phyloP scores from a whole-genome alignment of 2,797 vertebrate species.

The Nannoperca australis region DNA sequence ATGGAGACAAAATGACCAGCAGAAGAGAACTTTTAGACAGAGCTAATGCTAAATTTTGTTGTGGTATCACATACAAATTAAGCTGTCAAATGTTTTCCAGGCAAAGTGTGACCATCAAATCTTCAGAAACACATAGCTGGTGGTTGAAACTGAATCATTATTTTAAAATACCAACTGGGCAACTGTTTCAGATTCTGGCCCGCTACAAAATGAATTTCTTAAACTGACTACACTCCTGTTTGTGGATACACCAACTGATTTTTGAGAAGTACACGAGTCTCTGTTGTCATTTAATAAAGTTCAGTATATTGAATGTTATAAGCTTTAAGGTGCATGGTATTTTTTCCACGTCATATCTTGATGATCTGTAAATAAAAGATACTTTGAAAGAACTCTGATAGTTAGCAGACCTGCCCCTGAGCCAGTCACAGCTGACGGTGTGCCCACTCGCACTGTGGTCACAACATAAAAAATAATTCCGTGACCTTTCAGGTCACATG shows the following conservation, averaged over 20 bases:
- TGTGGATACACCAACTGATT: neutral
- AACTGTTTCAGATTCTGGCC: neutral
- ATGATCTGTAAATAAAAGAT: slow-evolving; percentile 48
- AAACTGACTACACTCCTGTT: neutral
- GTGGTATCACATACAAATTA: slow-evolving; percentile 3
- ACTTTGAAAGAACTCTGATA: too few species aligned
- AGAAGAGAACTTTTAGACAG: neutral
- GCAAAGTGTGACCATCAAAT: neutral
- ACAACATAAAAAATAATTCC: neutral
- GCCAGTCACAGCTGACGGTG: neutral
- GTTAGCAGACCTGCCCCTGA: neutral
- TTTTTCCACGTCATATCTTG: slow-evolving; percentile 6
- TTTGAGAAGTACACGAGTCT: neutral
- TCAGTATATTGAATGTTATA: neutral
- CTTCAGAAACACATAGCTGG: neutral
- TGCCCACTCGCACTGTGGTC: neutral
- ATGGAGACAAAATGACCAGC: neutral
- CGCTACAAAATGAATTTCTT: neutral
- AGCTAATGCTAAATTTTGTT: neutral
- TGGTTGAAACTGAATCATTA: slow-evolving; percentile 1
- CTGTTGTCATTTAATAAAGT: neutral
- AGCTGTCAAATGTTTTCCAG: neutral
- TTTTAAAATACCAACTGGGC: neutral
- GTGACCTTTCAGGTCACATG: too few species aligned
- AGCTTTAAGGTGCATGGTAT: neutral